Base-by-base conservation (phyloP, 2,888 invertebrate species). In the Lysandra bellargus region DNA sequence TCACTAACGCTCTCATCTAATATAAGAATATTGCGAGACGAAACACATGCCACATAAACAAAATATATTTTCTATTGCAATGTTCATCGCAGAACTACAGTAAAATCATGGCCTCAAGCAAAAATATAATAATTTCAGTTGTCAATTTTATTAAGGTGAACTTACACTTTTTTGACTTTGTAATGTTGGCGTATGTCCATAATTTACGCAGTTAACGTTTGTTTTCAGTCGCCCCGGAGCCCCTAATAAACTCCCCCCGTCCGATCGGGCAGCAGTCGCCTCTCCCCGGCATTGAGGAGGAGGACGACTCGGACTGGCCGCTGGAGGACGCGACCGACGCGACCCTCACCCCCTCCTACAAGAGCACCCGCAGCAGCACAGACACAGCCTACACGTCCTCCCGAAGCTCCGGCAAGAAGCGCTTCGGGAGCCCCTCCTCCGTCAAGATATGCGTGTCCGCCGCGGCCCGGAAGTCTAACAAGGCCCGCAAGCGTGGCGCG, bases 211-310 rank as follows among this genome's bases (percentile, higher is more conserved):
- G 57, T 57, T 57, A 3, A 64, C 23, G 12, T 33, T 92, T 92
- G 86, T 90, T 90, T 95, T 83, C 95, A 95, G 87, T 95, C 92
- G 90, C 91, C 90, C 92, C 95, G 84, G 95, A 94, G 88, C 92
- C 95, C 83, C 90, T 94, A 86, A 89, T 94, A 89, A 95, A 90
- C 90, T 93, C 95, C 84, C 92, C 96, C 86, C 90, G 96, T 88
- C 94, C 96, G 85, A 89, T 95, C 89, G 92, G 96, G 87, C 96
- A 97, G 93, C 96, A 97, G 84, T 96, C 97, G 78, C 96, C 97
- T 81, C 94, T 97, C 83, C 97, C 97, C 84, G 97, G 97, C 85
- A 97, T 97, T 83, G 97, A 97, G 88, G 97, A 97, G 88, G 97
- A 97, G 90, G 97, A 97, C 91, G 97, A 97, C 88, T 96, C 96